Percentiles rank a stretch among this genome's conserved stretches.
phyloP scores from a whole-genome alignment of 2,113 vertebrate species.

The Ranitomeya imitator region DNA sequence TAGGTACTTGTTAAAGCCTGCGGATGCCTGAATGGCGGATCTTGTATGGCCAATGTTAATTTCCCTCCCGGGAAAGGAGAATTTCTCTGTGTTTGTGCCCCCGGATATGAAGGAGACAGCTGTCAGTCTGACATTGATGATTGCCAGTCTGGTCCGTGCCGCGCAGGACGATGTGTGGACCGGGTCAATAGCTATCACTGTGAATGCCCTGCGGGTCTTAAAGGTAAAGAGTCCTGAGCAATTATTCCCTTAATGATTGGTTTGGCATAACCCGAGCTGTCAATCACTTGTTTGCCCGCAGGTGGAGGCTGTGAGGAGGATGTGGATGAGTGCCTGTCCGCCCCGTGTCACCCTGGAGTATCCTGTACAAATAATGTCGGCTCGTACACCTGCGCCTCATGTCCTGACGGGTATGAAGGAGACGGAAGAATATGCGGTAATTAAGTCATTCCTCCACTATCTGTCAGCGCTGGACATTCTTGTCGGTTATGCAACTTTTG shows the following conservation, averaged over 20 bases:
- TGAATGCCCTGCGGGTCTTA: conserved; percentile 78
- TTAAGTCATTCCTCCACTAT: background rate
- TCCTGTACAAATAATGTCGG: conserved; percentile 81
- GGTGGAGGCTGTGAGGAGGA: conserved; percentile 84
- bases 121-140: conserved; percentile 79
- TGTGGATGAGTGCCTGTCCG: conserved; percentile 79
- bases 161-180: conserved; percentile 77
- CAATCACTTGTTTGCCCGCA: conserved; percentile 61
- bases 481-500: too few species aligned
- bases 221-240: conserved; percentile 69
- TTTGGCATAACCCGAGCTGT: background rate
- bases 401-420: conserved; percentile 77
- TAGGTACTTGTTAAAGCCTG: conserved; percentile 83
- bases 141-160: conserved; percentile 82
- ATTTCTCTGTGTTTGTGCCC: conserved; percentile 77
- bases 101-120: conserved; percentile 76
- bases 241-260: too few species aligned
- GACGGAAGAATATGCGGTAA: conserved; percentile 80
- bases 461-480: background rate
- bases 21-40: conserved; percentile 81
- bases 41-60: conserved; percentile 75
- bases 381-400: conserved; percentile 81
- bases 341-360: conserved; percentile 77
- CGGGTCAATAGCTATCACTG: conserved; percentile 79
- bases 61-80: conserved; percentile 75